Percentiles rank a stretch among this genome's conserved stretches.
Evolutionary conservation across 2,888 invertebrate genomes (phyloP).

Genomic region (Euclidia mi): DNA sequence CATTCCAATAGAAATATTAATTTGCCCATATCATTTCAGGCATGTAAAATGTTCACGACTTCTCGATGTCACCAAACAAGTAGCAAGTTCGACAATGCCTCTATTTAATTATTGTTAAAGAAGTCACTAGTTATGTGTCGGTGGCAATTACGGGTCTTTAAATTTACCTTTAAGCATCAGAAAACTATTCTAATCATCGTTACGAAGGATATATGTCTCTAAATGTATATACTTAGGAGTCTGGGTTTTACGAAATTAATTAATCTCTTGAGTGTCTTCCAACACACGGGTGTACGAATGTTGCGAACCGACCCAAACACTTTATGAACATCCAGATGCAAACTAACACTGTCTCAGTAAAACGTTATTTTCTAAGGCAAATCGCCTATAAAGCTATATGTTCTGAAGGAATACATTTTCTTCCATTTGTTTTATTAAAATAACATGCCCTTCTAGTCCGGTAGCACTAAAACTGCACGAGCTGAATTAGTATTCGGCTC

Average conservation of each 20-base stretch:
- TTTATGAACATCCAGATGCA: too few species aligned
- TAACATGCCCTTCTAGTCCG: neutral
- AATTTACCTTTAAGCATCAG: neutral
- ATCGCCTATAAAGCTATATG: too few species aligned
- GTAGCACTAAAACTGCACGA: neutral
- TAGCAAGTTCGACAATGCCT: conserved; percentile 21
- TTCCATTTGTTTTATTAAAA: neutral
- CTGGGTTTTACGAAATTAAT: too few species aligned
- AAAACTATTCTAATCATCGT: too few species aligned
- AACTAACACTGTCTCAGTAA: too few species aligned
- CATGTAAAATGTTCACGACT: conserved; percentile 19
- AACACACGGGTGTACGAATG: too few species aligned
- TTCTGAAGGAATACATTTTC: too few species aligned
- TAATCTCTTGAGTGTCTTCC: too few species aligned
- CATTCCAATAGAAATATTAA: conserved; percentile 1
- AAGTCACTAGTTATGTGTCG: neutral
- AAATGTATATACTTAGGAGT: neutral
- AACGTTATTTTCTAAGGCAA: too few species aligned
- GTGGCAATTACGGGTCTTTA: neutral
- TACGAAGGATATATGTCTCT: neutral
- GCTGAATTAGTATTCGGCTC: neutral
- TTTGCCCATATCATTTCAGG: neutral
- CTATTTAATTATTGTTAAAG: neutral
- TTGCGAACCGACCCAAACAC: too few species aligned
- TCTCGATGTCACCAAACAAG: conserved; percentile 11